Evolutionary conservation across 2,797 vertebrate species (phyloP), one percentile per base, ranked within the genome.

Genomic region (Lepus oiostolus): DNA sequence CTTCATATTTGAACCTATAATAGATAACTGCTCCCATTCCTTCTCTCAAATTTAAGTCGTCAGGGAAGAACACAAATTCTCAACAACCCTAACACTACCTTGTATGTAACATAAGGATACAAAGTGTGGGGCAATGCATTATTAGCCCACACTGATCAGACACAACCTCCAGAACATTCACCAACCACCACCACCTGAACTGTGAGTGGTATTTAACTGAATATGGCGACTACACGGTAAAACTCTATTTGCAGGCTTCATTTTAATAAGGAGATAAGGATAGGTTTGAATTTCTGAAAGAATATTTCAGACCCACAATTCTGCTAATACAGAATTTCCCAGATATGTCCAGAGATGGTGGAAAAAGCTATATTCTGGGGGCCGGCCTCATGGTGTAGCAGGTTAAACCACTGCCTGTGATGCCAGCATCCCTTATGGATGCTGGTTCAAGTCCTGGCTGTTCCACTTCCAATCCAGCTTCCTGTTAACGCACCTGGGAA

Each of bases 41-140:
- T 91, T 74, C 82, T 88, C 91, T 88, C 67, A 86, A 88, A 90
- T 32, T 72, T 58, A 85, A 71, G 94, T 35, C 72, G 38, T 90
- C 84, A 63, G 30, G 52, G 54, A 6, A 79, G n/a, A 90, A 93
- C 17, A 28, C 62, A 74, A 90, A 50, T 28, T 83, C 35, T 54
- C 35, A 83, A 42, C 67, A 82, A 70, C 5, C 28, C n/a, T 22
- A 75, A 72, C 11, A 76, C 4, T 38, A 54, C 62, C 72, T 88
- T 76, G n/a, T 42, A 32, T 26, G 74, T n/a, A n/a, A 76, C 2
- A 32, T 16, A 77, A 89, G 54, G 22, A 60, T 54, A 35, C 6
- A 62, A 58, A 84, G 58, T 30, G 5, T 70, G 50, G 72, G n/a
- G 58, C 24, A 58, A 17, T 62, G n/a, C 12, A 35, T 35, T 50